Evolutionary conservation across 2,797 vertebrate genomes (phyloP), one percentile per base, ranked within the genome.

Genomic region (Leptatherina wallacei): DNA sequence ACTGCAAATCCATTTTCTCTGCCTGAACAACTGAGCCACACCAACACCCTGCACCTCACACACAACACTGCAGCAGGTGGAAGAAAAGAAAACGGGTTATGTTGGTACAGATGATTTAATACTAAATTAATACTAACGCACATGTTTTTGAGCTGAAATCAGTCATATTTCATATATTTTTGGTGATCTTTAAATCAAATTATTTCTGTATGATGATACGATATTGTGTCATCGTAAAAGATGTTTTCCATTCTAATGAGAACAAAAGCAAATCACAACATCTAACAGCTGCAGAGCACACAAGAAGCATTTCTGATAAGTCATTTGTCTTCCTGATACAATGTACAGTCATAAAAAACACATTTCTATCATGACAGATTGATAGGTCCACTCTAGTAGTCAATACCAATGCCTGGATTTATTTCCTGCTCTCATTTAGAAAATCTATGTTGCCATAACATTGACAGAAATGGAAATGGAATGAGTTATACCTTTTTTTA

Each of bases 1-100:
- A 85, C 65, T 18, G 76, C 75, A 75, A 86, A 86, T 87, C 82
- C 75, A 85, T 89, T 78, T 27, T 83, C 76, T 75, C 77, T 83
- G 72, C 80, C 77, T 82, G 75, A 77, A 63, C 61, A 81, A 83
- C 80, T 49, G 56, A 82, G 73, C 63, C 80, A 44, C 62, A 24
- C 65, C 2, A 47, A 58, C 77, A 65, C 42, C 20, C 61, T 61
- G 22, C 60, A 47, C 52, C 27, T 72, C 59, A 38, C 42, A 72
- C 61, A 62, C 56, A 71, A 38, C 55, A 18, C 66, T 54, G 58
- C 70, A 47, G 65, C 78, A 81, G 83, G 68, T 51, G 68, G 55
- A 60, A 49, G 61, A 58, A 49, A 67, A 58, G 30, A 18, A 72
- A 22, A 59, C 30, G 1, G 6, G 14, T 7, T 75, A 29, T 22